Base-by-base conservation (phyloP, 2,797 vertebrate species). In the Rhinophrynus dorsalis region DNA sequence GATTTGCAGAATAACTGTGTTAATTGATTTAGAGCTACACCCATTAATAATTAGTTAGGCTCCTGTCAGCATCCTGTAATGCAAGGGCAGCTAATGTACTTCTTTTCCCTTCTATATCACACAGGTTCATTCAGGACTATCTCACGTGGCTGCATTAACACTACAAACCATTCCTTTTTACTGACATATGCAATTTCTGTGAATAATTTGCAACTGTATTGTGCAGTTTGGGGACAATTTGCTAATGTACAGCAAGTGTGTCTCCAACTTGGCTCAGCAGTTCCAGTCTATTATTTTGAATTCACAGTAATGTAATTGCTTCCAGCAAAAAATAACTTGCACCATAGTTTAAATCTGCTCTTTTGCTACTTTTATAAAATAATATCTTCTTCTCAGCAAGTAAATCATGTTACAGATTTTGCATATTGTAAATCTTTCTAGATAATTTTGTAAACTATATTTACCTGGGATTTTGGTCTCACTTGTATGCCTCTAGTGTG, bases 271-370 rank as follows among this genome's bases (percentile, higher is more conserved):
- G 5, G 44, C 45, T 27, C 63, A 6, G 50, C 63, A 8, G 48
- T 23, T 50, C 21, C 8, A 26, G 44, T 33, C 66, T 68, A 50
- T 68, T 68, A 55, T 59, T 51, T 55, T n/a, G 27, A 66, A 66
- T 54, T 66, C 50, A 68, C 66, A 67, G 57, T 57, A 57, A 59
- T 18, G 51, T 59, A 59, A 40, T 67, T 51, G 55, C 66, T 59
- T 59, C 30, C 30, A 68, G 66, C 55, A n/a, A n/a, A n/a, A n/a
- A n/a, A n/a, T n/a, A n/a, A n/a, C n/a, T n/a, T n/a, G n/a, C n/a
- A n/a, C n/a, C 44, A 51, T 50, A 51, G 55, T 51, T 59, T 40
- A 51, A 59, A 59, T 59, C 26, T 37, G 33, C 51, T 55, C 51
- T 47, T 45, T 67, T 67, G 7, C 21, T 21, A 13, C 10, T 40